phyloP scores from a whole-genome alignment of 1,140 invertebrate genomes.

The Drosophila oshimai region DNA sequence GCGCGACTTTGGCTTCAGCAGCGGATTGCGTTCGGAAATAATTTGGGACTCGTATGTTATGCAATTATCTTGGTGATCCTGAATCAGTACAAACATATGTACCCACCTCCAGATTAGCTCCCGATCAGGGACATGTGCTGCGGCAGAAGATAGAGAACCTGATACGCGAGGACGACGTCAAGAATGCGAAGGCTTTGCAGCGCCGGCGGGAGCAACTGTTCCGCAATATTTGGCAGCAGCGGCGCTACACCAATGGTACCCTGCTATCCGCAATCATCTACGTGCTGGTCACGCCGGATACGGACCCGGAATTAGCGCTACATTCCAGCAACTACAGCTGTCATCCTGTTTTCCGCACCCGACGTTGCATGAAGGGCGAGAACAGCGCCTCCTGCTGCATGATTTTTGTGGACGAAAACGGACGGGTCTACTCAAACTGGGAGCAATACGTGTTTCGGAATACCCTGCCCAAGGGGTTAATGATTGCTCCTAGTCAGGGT shows the following conservation, averaged over 20 bases:
- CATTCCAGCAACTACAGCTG: slow-evolving; percentile 55
- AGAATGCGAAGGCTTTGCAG: slow-evolving; percentile 12
- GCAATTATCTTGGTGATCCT: neutral
- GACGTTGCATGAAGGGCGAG: slow-evolving; percentile 54
- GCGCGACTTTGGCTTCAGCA: slow-evolving; percentile 67
- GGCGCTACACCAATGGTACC: slow-evolving; percentile 63
- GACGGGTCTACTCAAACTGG: slow-evolving; percentile 70
- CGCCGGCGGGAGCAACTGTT: slow-evolving; percentile 52
- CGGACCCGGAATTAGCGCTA: slow-evolving; percentile 37
- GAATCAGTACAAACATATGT: neutral
- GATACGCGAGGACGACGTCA: slow-evolving; percentile 21
- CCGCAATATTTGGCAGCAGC: slow-evolving; percentile 65
- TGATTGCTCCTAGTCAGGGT: slow-evolving; percentile 65
- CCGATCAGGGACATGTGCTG: slow-evolving; percentile 54
- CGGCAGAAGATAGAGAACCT: slow-evolving; percentile 61
- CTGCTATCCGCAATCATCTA: slow-evolving; percentile 72
- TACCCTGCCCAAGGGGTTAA: slow-evolving; percentile 55
- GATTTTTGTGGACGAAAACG: slow-evolving; percentile 72
- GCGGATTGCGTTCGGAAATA: slow-evolving; percentile 58
- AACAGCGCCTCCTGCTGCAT: slow-evolving; percentile 71
- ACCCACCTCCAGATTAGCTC: slow-evolving; percentile 27
- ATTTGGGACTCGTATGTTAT: slow-evolving; percentile 76
- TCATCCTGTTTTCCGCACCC: slow-evolving; percentile 71
- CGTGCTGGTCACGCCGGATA: slow-evolving; percentile 62
- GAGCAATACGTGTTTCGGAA: slow-evolving; percentile 54